phyloP scores from a whole-genome alignment of 2,888 invertebrate genomes.

The Drymonia ruficornis region DNA sequence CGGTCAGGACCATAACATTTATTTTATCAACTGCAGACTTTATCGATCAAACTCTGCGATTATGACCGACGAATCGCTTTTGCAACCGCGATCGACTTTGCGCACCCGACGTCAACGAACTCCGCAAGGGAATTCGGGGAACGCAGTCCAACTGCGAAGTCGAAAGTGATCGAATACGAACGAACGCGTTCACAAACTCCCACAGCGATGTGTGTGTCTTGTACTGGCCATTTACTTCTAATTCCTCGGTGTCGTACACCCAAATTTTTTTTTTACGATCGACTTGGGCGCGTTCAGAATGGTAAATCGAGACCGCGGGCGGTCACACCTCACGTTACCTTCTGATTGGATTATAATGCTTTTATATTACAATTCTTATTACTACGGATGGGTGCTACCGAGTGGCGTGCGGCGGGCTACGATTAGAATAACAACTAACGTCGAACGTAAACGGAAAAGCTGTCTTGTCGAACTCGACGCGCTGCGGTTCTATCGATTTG shows the following conservation, averaged over 20 bases:
- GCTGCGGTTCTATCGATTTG: conserved; percentile 28
- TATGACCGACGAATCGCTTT: conserved; percentile 20
- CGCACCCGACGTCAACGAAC: conserved; percentile 45
- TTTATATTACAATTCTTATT: conserved; percentile 83
- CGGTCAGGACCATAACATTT: conserved; percentile 34
- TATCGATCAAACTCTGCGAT: conserved; percentile 43
- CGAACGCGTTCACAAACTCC: conserved; percentile 32
- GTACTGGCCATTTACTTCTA: conserved; percentile 59
- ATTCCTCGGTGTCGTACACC: conserved; percentile 63
- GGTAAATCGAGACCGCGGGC: conserved; percentile 73
- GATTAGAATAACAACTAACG: conserved; percentile 75
- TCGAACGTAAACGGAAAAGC: conserved; percentile 46
- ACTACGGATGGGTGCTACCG: conserved; percentile 74
- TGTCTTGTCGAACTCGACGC: conserved; percentile 41
- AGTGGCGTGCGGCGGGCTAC: conserved; percentile 70
- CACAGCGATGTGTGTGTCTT: conserved; percentile 56
- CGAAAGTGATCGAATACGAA: conserved; percentile 43
- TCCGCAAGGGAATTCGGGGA: conserved; percentile 40
- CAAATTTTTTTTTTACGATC: conserved; percentile 78
- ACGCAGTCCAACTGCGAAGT: conserved; percentile 34
- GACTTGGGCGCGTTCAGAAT: conserved; percentile 67
- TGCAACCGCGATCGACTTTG: conserved; percentile 36
- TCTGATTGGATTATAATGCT: conserved; percentile 84
- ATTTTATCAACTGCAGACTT: conserved; percentile 11
- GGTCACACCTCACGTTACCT: conserved; percentile 73